phyloP scores from a whole-genome alignment of 1,140 invertebrate genomes.

The Hypothenemus hampei region DNA sequence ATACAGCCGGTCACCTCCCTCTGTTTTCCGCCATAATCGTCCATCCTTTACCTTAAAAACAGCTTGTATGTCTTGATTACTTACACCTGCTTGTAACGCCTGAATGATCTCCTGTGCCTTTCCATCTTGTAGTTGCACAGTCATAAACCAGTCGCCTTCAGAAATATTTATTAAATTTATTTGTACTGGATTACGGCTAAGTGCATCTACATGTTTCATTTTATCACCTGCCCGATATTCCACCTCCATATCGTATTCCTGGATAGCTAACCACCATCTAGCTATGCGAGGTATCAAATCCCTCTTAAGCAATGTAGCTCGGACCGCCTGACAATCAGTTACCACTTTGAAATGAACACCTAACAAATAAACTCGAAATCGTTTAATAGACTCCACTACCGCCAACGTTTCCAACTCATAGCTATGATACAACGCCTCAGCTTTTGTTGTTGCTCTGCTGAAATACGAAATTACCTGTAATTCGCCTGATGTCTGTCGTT shows the following conservation, averaged over 20 bases:
- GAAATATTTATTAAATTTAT: slow-evolving; percentile 28
- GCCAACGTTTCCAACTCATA: too few species aligned
- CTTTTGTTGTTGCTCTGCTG: too few species aligned
- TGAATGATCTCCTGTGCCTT: too few species aligned
- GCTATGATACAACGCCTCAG: slow-evolving; percentile 13
- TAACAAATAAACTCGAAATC: too few species aligned
- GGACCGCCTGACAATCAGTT: too few species aligned
- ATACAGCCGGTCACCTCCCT: slow-evolving; percentile 1
- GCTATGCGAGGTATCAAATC: slow-evolving; percentile 36
- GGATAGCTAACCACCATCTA: slow-evolving; percentile 35
- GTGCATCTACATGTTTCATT: slow-evolving; percentile 33
- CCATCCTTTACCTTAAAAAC: slow-evolving; percentile 35
- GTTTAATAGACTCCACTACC: too few species aligned
- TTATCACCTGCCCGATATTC: slow-evolving; percentile 33
- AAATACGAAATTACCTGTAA: too few species aligned
- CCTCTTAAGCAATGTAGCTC: slow-evolving; percentile 27
- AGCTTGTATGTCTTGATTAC: slow-evolving; percentile 24
- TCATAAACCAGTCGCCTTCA: slow-evolving; percentile 33
- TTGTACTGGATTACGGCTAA: slow-evolving; percentile 32
- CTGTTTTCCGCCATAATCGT: slow-evolving; percentile 12
- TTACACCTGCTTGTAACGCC: too few species aligned
- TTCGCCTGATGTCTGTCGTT: too few species aligned
- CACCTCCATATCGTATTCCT: slow-evolving; percentile 36
- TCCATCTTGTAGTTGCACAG: slow-evolving; percentile 33
- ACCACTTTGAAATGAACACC: too few species aligned